Evolutionary conservation across 2,797 vertebrate species (phyloP).

Genomic region (Chrosomus eos): DNA sequence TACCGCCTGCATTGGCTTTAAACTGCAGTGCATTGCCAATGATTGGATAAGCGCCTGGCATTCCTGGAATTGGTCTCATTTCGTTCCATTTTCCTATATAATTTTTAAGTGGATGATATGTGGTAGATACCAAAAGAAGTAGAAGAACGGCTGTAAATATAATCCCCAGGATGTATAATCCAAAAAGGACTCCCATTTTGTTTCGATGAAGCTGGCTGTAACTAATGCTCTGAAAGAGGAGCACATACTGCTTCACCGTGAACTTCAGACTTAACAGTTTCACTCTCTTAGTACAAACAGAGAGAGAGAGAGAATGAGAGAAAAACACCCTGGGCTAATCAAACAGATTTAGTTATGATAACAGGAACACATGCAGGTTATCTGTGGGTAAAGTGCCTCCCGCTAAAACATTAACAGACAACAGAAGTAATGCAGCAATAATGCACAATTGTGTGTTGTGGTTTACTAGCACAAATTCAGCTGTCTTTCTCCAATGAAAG

Average conservation of each 20-base stretch:
- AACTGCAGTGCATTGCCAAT: slow-evolving; percentile 64
- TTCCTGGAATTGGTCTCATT: slow-evolving; percentile 64
- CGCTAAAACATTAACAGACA: slow-evolving; percentile 56
- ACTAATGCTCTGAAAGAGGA: not conserved
- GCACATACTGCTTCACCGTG: not conserved
- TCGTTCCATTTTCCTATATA: slow-evolving; percentile 63
- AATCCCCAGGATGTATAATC: slow-evolving; percentile 50
- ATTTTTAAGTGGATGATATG: slow-evolving; percentile 56
- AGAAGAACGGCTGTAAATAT: slow-evolving; percentile 48
- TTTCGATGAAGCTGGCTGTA: slow-evolving; percentile 18
- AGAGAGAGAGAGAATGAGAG: not conserved
- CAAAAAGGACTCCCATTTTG: slow-evolving; percentile 59
- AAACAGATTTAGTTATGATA: slow-evolving; percentile 38
- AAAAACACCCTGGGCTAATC: slow-evolving; percentile 10
- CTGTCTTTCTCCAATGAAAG: not conserved
- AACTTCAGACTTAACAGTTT: slow-evolving; percentile 59
- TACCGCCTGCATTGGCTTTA: slow-evolving; percentile 62
- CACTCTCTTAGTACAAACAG: slow-evolving; percentile 37
- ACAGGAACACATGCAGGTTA: slow-evolving; percentile 17
- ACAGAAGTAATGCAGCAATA: not conserved
- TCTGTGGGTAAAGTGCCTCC: slow-evolving; percentile 24
- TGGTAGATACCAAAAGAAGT: slow-evolving; percentile 46
- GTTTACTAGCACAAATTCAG: not conserved
- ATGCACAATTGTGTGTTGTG: not conserved
- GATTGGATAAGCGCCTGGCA: slow-evolving; percentile 59